Evolutionary conservation across 2,888 invertebrate species (phyloP).

Genomic region (Lysandra bellargus): DNA sequence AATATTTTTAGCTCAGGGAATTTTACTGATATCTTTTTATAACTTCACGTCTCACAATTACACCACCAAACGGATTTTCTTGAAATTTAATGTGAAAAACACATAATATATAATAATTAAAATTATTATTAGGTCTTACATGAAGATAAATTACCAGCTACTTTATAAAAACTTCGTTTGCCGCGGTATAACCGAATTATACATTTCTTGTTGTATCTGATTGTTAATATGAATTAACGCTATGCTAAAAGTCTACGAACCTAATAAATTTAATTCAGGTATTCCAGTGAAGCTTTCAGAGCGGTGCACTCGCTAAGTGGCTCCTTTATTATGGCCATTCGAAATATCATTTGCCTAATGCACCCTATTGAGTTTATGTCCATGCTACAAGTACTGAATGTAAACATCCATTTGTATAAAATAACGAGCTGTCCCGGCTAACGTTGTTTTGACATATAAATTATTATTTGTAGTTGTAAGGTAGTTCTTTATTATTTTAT

Average conservation of each 20-base stretch:
- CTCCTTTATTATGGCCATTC: constrained; percentile 1
- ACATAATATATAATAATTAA: too few relatives aligned
- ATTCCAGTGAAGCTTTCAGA: background rate
- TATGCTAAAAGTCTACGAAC: background rate
- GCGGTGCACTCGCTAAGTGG: background rate
- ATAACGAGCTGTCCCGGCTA: background rate
- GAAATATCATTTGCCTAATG: constrained; percentile 9
- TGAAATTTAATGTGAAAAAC: too few relatives aligned
- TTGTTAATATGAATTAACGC: background rate
- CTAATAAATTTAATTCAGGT: background rate
- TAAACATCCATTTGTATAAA: background rate
- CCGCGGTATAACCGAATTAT: background rate
- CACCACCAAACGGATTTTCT: too few relatives aligned
- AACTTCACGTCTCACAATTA: too few relatives aligned
- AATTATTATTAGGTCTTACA: too few relatives aligned
- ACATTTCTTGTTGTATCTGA: background rate
- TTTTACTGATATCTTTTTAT: too few relatives aligned
- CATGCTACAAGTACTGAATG: background rate
- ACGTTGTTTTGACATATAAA: too few relatives aligned
- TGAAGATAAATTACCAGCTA: too few relatives aligned
- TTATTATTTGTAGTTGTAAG: too few relatives aligned
- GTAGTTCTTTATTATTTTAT: too few relatives aligned
- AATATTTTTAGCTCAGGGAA: too few relatives aligned
- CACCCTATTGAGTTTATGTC: background rate
- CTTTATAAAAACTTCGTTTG: too few relatives aligned